Conservation (phyloP, 2,888 invertebrate genomes). For the Nemapogon koenigi region DNA sequence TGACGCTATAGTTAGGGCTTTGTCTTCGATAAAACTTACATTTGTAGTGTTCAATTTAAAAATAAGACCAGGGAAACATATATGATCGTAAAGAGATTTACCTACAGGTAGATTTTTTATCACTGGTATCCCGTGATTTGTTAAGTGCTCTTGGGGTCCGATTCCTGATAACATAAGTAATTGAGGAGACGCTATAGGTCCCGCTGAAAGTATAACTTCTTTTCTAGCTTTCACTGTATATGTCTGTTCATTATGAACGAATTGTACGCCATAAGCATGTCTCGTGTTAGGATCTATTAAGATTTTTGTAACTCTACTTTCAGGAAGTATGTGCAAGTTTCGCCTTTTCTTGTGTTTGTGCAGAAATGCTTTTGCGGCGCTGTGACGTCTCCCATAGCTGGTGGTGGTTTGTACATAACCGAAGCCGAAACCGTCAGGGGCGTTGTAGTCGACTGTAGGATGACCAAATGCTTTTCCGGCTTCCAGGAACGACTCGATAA, state of each 20-base stretch:
- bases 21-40: conserved; percentile 34
- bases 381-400: conserved; percentile 67
- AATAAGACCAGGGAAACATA: conserved; percentile 57
- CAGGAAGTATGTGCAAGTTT: conserved; percentile 73
- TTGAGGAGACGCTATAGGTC: conserved; percentile 89
- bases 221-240: conserved; percentile 67
- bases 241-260: conserved; percentile 54
- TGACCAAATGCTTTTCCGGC: conserved; percentile 72
- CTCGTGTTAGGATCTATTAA: conserved; percentile 69
- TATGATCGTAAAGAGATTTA: conserved; percentile 68
- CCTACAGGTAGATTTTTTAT: conserved; percentile 73
- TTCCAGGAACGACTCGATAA: conserved; percentile 58
- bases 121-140: conserved; percentile 61
- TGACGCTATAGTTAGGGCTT: conserved; percentile 20
- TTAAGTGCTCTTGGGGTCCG: conserved; percentile 61
- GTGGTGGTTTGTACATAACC: conserved; percentile 70
- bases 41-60: conserved; percentile 43
- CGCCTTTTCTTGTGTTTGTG: conserved; percentile 62
- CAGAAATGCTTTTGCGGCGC: conserved; percentile 70
- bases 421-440: conserved; percentile 67
- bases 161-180: conserved; percentile 86
- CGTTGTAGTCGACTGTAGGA: conserved; percentile 73
- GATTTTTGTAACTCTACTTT: conserved; percentile 69
- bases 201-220: conserved; percentile 86
- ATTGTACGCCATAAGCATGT: conserved; percentile 72